A percentile compares a stretch with the other conserved stretches of the same genome.
Evolutionary conservation across 2,888 invertebrate species (phyloP).

Genomic region (Nymphalis urticae): DNA sequence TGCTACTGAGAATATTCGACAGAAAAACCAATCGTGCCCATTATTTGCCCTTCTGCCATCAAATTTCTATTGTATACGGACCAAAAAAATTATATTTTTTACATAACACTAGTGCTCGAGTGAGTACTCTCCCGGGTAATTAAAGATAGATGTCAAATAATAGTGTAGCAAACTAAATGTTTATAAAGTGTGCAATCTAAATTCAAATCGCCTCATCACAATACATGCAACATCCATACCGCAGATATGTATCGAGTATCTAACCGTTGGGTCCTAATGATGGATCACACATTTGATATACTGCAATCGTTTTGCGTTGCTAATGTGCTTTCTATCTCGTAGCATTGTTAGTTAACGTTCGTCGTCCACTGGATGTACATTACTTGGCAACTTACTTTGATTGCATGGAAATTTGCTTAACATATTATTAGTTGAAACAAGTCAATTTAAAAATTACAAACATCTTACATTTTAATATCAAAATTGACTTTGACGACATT

Average conservation of each 20-base stretch:
- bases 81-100: too few species aligned
- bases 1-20: too few species aligned
- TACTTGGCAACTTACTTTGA: too few species aligned
- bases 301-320: conserved; percentile 28
- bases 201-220: conserved; percentile 18
- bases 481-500: too few species aligned
- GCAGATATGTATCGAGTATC: conserved; percentile 27
- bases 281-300: conserved; percentile 22
- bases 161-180: background rate
- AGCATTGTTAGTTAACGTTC: conserved; percentile 19
- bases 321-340: conserved; percentile 25
- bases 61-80: too few species aligned
- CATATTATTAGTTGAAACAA: background rate
- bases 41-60: too few species aligned
- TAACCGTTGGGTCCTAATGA: conserved; percentile 28
- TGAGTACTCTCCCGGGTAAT: too few species aligned
- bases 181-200: conserved; percentile 22
- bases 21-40: too few species aligned
- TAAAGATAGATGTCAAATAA: background rate
- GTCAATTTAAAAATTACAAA: too few species aligned
- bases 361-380: background rate
- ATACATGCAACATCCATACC: conserved; percentile 10
- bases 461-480: too few species aligned
- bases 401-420: too few species aligned
- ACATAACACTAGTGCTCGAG: too few species aligned